Conservation (phyloP, 2,797 vertebrate species). For the Melanotaenia maccullochi region DNA sequence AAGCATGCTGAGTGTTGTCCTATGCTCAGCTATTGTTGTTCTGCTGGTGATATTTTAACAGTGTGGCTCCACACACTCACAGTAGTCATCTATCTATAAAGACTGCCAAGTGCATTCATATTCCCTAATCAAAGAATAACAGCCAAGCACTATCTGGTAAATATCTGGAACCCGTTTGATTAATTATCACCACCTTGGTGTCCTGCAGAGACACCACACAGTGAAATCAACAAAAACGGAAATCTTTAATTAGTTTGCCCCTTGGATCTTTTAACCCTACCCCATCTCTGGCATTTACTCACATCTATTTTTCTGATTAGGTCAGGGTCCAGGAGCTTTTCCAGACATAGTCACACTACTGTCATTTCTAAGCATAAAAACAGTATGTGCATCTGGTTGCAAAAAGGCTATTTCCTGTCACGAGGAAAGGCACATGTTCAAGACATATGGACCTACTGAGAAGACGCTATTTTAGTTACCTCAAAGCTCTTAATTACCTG, state of each 20-base stretch:
- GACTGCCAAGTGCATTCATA: constrained; percentile 51
- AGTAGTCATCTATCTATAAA: constrained; percentile 35
- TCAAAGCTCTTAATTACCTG: constrained; percentile 17
- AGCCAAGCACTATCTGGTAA: constrained; percentile 51
- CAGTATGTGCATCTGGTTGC: constrained; percentile 26
- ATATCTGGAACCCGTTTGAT: constrained; percentile 69
- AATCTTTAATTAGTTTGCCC: constrained; percentile 72
- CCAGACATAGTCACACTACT: constrained; percentile 44
- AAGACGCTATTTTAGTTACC: constrained; percentile 8
- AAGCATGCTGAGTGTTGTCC: constrained; percentile 48
- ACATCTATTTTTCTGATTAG: constrained; percentile 66
- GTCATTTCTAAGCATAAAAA: constrained; percentile 44
- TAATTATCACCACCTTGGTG: constrained; percentile 67
- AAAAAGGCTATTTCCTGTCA: constrained; percentile 28
- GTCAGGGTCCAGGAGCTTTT: constrained; percentile 46
- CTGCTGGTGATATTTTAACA: constrained; percentile 41
- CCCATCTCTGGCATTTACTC: constrained; percentile 63
- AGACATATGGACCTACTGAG: neutral
- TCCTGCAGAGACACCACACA: constrained; percentile 63
- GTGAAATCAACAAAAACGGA: constrained; percentile 69
- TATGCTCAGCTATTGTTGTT: constrained; percentile 34
- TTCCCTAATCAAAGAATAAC: constrained; percentile 50
- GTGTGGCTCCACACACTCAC: constrained; percentile 48
- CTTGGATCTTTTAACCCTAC: constrained; percentile 42
- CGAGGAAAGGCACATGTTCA: constrained; percentile 9